These are phyloP conservation scores for Myoxocephalus aenaeus DNA, from an alignment of 2,797 vertebrate genomes.

Conservation along the genomic window DNA sequence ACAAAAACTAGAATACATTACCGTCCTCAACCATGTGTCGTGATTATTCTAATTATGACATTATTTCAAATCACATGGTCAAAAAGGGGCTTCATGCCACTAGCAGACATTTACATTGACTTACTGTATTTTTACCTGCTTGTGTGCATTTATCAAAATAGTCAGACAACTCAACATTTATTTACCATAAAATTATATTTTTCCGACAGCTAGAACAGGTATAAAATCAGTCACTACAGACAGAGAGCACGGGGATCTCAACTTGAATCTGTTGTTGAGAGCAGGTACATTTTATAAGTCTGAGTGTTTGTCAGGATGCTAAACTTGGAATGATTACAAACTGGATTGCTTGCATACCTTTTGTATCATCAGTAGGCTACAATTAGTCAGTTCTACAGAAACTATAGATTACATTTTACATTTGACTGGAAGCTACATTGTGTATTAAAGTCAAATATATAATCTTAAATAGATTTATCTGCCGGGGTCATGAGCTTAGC, in stretches of 20 bases:
- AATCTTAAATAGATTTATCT: slow-evolving; percentile 37
- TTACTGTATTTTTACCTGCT: background rate
- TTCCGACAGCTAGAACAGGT: background rate
- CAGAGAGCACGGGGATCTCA: background rate
- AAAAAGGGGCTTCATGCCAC: background rate
- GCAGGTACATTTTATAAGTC: background rate
- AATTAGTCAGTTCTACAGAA: background rate
- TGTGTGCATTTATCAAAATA: background rate
- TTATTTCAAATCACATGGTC: background rate
- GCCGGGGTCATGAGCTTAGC: slow-evolving; percentile 16
- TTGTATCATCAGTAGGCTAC: background rate
- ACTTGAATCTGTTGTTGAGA: background rate
- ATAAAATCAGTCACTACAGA: background rate
- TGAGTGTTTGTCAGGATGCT: background rate
- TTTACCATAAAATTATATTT: background rate
- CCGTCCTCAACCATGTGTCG: background rate
- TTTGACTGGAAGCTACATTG: slow-evolving; percentile 9
- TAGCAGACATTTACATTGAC: no score
- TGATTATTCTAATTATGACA: no score
- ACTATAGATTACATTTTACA: background rate
- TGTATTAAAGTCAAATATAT: slow-evolving; percentile 17
- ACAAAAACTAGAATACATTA: background rate
- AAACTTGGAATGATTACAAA: background rate
- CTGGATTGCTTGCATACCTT: background rate
- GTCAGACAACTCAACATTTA: background rate